Percentiles rank a stretch among this genome's conserved stretches.
These are phyloP conservation scores for Tholera decimalis DNA, from an alignment of 2,888 invertebrate species.

Conservation along the genomic window DNA sequence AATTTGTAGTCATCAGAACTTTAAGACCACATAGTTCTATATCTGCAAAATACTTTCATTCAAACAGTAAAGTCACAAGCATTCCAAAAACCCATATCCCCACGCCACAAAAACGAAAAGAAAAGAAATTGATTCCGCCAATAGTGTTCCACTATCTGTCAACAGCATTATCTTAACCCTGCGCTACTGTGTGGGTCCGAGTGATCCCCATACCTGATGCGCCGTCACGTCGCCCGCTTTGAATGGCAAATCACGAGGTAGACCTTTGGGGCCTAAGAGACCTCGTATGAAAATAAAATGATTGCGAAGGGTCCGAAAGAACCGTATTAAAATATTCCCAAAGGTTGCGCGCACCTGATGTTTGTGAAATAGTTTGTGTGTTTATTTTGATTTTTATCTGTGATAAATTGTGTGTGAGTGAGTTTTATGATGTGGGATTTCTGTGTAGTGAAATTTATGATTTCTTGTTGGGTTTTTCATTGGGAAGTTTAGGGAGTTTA, in stretches of 20 bases:
- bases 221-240: conserved; percentile 84
- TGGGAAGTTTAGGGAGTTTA: not conserved
- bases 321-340: conserved; percentile 89
- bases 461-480: conserved; percentile 10
- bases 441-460: conserved; percentile 51
- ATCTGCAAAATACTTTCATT: not conserved
- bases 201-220: conserved; percentile 83
- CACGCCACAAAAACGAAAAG: conserved; percentile 38
- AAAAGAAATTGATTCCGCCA: conserved; percentile 80
- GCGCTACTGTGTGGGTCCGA: conserved; percentile 72
- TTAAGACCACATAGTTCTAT: not conserved
- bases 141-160: conserved; percentile 83
- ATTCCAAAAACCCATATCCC: conserved; percentile 11
- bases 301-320: conserved; percentile 86
- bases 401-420: conserved; percentile 76
- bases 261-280: conserved; percentile 88
- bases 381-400: conserved; percentile 81
- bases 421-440: conserved; percentile 61
- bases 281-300: conserved; percentile 90
- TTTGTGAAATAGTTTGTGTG: conserved; percentile 80
- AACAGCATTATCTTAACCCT: conserved; percentile 87
- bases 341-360: conserved; percentile 87
- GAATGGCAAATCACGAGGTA: conserved; percentile 90
- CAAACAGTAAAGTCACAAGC: conserved; percentile 24
- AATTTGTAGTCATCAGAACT: not conserved